Percentiles rank a stretch among this genome's conserved stretches.
phyloP scores from a whole-genome alignment of 2,888 invertebrate genomes.

The Onchidella celtica region DNA sequence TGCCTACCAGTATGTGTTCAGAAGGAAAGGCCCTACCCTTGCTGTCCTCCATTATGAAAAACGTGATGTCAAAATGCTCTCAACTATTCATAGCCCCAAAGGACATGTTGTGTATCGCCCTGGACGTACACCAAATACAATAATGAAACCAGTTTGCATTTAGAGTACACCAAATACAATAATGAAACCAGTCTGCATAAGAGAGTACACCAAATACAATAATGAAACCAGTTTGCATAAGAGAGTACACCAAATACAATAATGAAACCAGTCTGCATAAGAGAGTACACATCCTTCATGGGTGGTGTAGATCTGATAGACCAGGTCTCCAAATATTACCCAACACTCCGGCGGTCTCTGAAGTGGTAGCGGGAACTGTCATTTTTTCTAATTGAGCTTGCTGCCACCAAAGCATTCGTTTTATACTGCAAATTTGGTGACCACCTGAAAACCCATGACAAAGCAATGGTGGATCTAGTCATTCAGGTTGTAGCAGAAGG shows the following conservation, averaged over 20 bases:
- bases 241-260: neutral
- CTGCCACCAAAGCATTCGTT: neutral
- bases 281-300: neutral
- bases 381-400: neutral
- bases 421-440: neutral
- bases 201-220: neutral
- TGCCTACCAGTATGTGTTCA: conserved; percentile 5
- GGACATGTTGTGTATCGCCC: neutral
- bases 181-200: conserved; percentile 3
- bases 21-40: neutral
- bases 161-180: neutral
- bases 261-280: conserved; percentile 3
- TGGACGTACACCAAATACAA: neutral
- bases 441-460: neutral
- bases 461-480: neutral
- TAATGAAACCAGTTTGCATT: conserved; percentile 6
- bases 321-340: neutral
- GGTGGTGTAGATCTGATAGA: conserved; percentile 5
- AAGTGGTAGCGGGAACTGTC: conserved; percentile 2
- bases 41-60: neutral
- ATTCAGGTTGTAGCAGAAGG: neutral
- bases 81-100: neutral
- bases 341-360: conserved; percentile 2
- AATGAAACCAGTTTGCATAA: conserved; percentile 5
- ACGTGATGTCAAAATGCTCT: conserved; percentile 3